Percentiles rank a stretch among this genome's conserved stretches.
Evolutionary conservation across 2,113 vertebrate species (phyloP).

Genomic region (Saccopteryx bilineata): DNA sequence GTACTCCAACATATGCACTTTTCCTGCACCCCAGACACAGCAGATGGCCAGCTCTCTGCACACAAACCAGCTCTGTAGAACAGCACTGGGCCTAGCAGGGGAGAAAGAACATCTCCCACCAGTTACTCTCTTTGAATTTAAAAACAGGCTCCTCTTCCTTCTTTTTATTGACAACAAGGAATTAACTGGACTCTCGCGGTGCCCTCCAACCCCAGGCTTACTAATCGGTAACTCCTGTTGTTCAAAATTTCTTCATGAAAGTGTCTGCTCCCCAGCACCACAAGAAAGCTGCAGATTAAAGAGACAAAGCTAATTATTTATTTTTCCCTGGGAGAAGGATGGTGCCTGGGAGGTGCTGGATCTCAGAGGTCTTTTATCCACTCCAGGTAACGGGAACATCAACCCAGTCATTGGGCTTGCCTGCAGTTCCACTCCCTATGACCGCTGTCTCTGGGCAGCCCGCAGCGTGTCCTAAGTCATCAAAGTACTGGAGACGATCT

Average conservation of each 20-base stretch:
- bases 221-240: fast-evolving
- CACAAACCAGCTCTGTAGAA: not conserved
- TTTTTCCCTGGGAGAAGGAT: not conserved
- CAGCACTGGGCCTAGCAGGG: not conserved
- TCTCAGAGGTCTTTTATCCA: conserved; percentile 41
- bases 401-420: not conserved
- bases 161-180: not conserved
- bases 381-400: not conserved
- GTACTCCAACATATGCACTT: not conserved
- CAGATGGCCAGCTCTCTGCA: conserved; percentile 3
- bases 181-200: not conserved
- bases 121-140: not conserved
- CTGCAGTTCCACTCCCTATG: not conserved
- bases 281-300: not conserved
- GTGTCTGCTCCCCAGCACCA: not conserved
- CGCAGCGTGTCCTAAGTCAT: not conserved
- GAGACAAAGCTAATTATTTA: not conserved
- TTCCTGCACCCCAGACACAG: not conserved
- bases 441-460: not conserved
- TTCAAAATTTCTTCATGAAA: not conserved
- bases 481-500: not conserved
- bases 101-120: not conserved
- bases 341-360: not conserved
- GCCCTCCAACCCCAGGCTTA: not conserved
- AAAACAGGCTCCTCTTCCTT: not conserved